Percentiles rank a stretch among this genome's conserved stretches.
Conservation (phyloP, 2,888 invertebrate genomes). For the Hypselothyrea guttata region DNA sequence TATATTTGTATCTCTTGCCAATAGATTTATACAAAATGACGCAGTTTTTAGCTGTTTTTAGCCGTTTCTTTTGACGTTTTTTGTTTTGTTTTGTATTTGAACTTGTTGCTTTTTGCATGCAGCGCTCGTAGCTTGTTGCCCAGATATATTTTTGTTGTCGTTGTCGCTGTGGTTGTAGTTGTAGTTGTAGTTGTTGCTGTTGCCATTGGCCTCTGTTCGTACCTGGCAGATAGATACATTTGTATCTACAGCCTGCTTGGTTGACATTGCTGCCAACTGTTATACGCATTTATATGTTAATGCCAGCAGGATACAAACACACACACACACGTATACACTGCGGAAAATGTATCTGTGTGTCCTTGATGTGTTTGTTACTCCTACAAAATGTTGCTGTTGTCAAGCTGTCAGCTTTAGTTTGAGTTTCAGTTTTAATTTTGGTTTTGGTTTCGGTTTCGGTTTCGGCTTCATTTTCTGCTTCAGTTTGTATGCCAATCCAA, state of each 20-base stretch:
- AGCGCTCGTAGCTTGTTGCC: slow-evolving; percentile 38
- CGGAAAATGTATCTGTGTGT: slow-evolving; percentile 8
- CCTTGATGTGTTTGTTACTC: slow-evolving; percentile 16
- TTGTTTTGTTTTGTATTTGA: slow-evolving; percentile 35
- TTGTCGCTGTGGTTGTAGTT: slow-evolving; percentile 21
- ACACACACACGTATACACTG: slow-evolving; percentile 7
- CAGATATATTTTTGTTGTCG: slow-evolving; percentile 12
- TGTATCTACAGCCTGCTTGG: slow-evolving; percentile 31
- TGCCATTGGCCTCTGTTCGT: slow-evolving; percentile 26
- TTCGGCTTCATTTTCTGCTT: not conserved
- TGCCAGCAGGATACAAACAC: slow-evolving; percentile 34
- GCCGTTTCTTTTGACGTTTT: slow-evolving; percentile 2
- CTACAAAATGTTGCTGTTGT: slow-evolving; percentile 11
- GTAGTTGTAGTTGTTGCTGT: slow-evolving; percentile 17
- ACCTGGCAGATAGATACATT: slow-evolving; percentile 53
- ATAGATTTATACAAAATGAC: slow-evolving; percentile 58
- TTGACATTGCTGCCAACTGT: slow-evolving; percentile 46
- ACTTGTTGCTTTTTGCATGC: slow-evolving; percentile 65
- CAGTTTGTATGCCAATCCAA: not conserved
- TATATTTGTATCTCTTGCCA: slow-evolving; percentile 26
- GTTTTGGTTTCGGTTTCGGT: not conserved
- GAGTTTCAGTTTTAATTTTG: slow-evolving; percentile 7
- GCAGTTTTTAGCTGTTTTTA: slow-evolving; percentile 50
- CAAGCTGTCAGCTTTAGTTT: slow-evolving; percentile 25
- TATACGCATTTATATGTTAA: slow-evolving; percentile 70